Conservation (phyloP, 2,113 vertebrate species). For the Oxyruncus cristatus region DNA sequence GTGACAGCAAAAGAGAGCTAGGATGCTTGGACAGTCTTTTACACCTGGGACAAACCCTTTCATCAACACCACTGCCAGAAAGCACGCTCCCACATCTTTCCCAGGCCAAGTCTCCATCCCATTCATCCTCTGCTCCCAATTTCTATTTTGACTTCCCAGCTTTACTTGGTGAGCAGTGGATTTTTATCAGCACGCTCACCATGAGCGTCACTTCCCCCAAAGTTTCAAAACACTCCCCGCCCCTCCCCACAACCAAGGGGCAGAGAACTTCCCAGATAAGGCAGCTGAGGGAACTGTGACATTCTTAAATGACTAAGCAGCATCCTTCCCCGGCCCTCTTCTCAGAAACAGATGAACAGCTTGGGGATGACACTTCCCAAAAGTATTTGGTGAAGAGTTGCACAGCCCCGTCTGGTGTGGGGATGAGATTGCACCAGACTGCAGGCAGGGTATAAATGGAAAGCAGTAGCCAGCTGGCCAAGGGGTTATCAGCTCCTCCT, state of each 20-base stretch:
- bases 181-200: background rate
- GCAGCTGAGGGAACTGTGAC: background rate
- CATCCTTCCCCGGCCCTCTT: background rate
- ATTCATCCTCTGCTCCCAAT: background rate
- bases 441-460: background rate
- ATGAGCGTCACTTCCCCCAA: background rate
- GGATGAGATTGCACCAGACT: background rate
- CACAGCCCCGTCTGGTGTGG: fast-evolving
- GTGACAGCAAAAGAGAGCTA: background rate
- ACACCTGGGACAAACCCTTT: background rate
- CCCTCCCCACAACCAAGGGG: background rate
- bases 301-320: background rate
- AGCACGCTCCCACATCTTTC: fast-evolving
- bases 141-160: background rate
- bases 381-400: background rate
- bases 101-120: background rate
- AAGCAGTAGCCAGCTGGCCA: background rate
- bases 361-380: background rate
- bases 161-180: background rate
- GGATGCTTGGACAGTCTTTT: background rate
- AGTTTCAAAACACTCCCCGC: background rate
- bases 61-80: background rate
- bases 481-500: background rate
- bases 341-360: background rate
- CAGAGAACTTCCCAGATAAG: background rate